Base-by-base conservation (phyloP, 2,888 invertebrate species). In the Dolichomitus sp. region DNA sequence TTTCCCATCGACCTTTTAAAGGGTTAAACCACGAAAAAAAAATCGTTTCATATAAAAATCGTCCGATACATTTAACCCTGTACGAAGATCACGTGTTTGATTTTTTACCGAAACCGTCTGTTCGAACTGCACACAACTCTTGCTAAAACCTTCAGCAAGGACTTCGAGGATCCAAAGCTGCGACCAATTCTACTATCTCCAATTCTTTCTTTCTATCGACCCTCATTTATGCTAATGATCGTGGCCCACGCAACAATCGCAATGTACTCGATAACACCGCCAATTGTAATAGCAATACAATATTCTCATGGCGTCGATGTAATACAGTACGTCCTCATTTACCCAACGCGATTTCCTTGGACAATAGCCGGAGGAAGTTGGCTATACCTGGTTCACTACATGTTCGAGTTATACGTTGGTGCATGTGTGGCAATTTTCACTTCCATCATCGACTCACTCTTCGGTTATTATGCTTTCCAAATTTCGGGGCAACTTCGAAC, bases 291-390 rank as follows among this genome's bases (percentile, higher is more conserved):
- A n/a, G 65, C 78, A 14, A 42, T 61, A 14, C 76, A 82, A 61
- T 37, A 52, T 19, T 57, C 66, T 17, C 81, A 59, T 33, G 73
- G 84, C 0, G 63, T 30, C 0, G 54, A 81, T n/a, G 61, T 78
- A 2, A 76, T 79, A 3, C 76, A 83, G 61, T 86, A 87, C 42
- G 61, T 72, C 4, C 73, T 87, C 4, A 85, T 85, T 0, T 69
- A 83, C 9, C 86, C 86, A 0, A 77, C 68, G 0, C 83, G 80
- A 30, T 88, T 87, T 69, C 89, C 88, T 0, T 89, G 89, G 85
- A 37, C 17, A n/a, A 17, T 48, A n/a, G 5, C 0, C 2, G 48
- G 48, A 48, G 37, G 37, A 2, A 37, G 37, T 37, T 77, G 76
- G 59, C 37, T 75, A 9, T 85, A 81, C 33, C 30, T 54, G 50